Evolutionary conservation across 2,113 vertebrate genomes (phyloP), one percentile per base, ranked within the genome.

Genomic region (Ammodytes marinus): DNA sequence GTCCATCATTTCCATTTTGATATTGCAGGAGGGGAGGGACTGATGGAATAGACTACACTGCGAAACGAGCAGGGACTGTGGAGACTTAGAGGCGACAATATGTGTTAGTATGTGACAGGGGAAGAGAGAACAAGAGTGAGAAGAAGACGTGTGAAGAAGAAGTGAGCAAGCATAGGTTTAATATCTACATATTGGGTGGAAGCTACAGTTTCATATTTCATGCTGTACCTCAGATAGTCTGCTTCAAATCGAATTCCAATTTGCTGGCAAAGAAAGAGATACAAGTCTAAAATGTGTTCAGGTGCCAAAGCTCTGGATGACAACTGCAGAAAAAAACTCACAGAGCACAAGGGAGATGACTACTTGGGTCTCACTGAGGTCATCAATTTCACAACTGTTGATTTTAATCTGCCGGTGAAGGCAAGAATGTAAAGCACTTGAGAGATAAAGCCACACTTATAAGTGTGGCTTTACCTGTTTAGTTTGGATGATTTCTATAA

Each of bases 1-100:
- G 88, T 92, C 90, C 88, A 84, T 93, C 91, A 93, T 94, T 94
- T 95, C 89, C 87, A 93, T 93, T 94, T 87, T 91, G 92, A 93
- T 92, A 80, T 81, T 86, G 66, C 67, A 53, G 80, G 77, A 83
- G 75, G 72, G 76, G 78, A 19, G 14, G 80, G 80, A 80, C 74
- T 79, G 80, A 91, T 82, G 59, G 86, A 79, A 79, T 68, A 74
- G 74, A 83, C 65, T 68, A 74, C 71, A 83, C 65, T 69, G 74
- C 39, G 55, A 67, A 71, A 64, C 55, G 72, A 82, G 54, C 47
- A 49, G 63, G 27, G 15, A 64, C 59, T 43, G 6, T 40, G 35
- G 6, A 79, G 67, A 68, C 17, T 52, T 61, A 68, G n/a, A 74
- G 67, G 68, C 4, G 67, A 66, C 11, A 27, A 69, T 77, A 67